Evolutionary conservation across 2,888 invertebrate species (phyloP).

Genomic region (Diadromus collaris): DNA sequence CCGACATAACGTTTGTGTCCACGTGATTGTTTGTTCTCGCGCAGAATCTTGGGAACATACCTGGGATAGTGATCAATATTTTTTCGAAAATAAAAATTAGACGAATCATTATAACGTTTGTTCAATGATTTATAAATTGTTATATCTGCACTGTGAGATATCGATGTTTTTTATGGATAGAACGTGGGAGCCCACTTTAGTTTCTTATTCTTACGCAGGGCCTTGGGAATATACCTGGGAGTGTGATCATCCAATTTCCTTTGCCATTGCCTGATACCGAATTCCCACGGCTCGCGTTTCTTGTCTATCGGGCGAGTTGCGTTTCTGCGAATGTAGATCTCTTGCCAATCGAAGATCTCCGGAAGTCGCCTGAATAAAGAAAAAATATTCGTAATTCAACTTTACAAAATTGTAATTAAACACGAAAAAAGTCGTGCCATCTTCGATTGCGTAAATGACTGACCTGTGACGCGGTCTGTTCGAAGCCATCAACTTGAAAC

Average conservation of each 20-base stretch:
- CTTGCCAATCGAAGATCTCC: conserved; percentile 91
- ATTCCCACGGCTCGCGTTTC: conserved; percentile 87
- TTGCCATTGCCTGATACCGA: conserved; percentile 83
- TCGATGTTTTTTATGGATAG: conserved; percentile 81
- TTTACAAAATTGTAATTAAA: neutral
- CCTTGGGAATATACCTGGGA: conserved; percentile 87
- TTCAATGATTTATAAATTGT: conserved; percentile 54
- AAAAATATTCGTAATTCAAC: conserved; percentile 4
- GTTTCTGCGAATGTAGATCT: conserved; percentile 88
- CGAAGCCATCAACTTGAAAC: conserved; percentile 86
- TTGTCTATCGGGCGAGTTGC: conserved; percentile 87
- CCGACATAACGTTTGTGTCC: conserved; percentile 87
- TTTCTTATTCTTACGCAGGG: conserved; percentile 28
- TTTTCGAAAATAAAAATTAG: neutral
- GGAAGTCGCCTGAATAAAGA: conserved; percentile 80
- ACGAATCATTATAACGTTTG: neutral
- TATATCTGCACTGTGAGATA: conserved; percentile 52
- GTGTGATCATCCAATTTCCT: conserved; percentile 86
- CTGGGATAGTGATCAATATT: conserved; percentile 82
- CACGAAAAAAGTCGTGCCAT: neutral
- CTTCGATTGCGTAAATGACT: conserved; percentile 49
- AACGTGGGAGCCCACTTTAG: conserved; percentile 85
- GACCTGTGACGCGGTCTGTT: conserved; percentile 84
- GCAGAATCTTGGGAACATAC: conserved; percentile 85
- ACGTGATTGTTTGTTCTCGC: conserved; percentile 76